These are phyloP conservation scores for Mechanitis messenoides DNA, from an alignment of 2,888 invertebrate genomes.

Conservation along the genomic window DNA sequence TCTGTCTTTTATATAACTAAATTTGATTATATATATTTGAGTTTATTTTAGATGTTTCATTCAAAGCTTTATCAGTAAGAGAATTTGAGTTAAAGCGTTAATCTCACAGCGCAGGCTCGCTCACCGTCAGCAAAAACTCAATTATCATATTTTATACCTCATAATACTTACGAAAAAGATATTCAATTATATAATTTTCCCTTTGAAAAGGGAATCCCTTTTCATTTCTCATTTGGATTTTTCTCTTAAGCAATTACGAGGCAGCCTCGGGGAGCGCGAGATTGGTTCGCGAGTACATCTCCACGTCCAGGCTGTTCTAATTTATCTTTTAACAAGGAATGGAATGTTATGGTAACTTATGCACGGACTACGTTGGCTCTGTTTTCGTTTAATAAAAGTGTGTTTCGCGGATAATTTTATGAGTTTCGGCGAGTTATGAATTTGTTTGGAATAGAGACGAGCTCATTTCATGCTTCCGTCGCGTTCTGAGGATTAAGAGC, in stretches of 20 bases:
- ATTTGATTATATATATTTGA: not conserved
- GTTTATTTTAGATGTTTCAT: too few species aligned
- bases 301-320: conserved; percentile 52
- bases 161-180: conserved; percentile 74
- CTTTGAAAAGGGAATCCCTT: conserved; percentile 73
- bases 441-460: conserved; percentile 59
- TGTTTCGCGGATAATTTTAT: conserved; percentile 61
- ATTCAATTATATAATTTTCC: conserved; percentile 77
- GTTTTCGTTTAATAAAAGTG: conserved; percentile 68
- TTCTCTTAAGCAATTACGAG: conserved; percentile 75
- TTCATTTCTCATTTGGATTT: conserved; percentile 77
- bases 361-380: conserved; percentile 57
- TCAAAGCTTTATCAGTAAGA: conserved; percentile 11
- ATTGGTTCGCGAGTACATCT: conserved; percentile 59
- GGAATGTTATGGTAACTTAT: conserved; percentile 68
- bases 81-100: conserved; percentile 29
- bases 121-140: conserved; percentile 67
- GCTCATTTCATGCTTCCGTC: conserved; percentile 50
- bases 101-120: conserved; percentile 38
- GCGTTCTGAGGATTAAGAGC: conserved; percentile 32
- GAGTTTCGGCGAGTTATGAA: conserved; percentile 60
- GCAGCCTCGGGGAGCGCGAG: conserved; percentile 59
- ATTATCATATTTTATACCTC: conserved; percentile 77
- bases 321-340: conserved; percentile 67
- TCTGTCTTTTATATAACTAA: not conserved